Percentiles rank a stretch among this genome's conserved stretches.
Evolutionary conservation across 2,888 invertebrate genomes (phyloP).

Genomic region (Noctua comes): DNA sequence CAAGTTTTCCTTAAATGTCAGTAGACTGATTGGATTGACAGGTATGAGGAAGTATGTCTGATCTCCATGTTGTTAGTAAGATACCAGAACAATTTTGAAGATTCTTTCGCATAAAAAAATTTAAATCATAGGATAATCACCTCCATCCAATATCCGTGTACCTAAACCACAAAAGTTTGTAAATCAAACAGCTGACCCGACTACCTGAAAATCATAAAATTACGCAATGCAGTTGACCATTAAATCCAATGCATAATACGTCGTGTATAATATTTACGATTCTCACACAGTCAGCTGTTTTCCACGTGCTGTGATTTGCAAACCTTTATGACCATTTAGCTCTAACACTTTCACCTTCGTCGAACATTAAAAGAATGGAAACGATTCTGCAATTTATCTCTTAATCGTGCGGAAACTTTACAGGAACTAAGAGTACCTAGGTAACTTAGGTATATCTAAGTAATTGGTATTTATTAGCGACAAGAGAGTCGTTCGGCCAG

Average conservation of each 20-base stretch:
- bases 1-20: constrained; percentile 29
- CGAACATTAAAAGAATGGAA: constrained; percentile 47
- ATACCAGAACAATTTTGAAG: not conserved
- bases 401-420: constrained; percentile 43
- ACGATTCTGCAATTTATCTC: constrained; percentile 30
- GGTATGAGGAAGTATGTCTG: not conserved
- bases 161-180: constrained; percentile 1
- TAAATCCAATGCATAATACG: not conserved
- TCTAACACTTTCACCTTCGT: constrained; percentile 51
- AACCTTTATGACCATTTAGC: constrained; percentile 33
- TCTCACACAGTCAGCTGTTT: constrained; percentile 2
- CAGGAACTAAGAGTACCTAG: constrained; percentile 61
- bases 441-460: constrained; percentile 16
- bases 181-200: constrained; percentile 15
- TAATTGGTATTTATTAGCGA: constrained; percentile 72
- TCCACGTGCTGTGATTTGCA: constrained; percentile 28
- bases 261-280: not conserved
- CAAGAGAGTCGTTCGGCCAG: constrained; percentile 73
- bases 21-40: constrained; percentile 11
- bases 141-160: not conserved
- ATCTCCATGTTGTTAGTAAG: not conserved
- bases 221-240: not conserved
- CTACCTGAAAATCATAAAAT: not conserved
- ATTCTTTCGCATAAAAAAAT: no score
- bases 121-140: not conserved